phyloP scores from a whole-genome alignment of 35 echinoderm and acorn worm genomes.

The Ptychodera flava region DNA sequence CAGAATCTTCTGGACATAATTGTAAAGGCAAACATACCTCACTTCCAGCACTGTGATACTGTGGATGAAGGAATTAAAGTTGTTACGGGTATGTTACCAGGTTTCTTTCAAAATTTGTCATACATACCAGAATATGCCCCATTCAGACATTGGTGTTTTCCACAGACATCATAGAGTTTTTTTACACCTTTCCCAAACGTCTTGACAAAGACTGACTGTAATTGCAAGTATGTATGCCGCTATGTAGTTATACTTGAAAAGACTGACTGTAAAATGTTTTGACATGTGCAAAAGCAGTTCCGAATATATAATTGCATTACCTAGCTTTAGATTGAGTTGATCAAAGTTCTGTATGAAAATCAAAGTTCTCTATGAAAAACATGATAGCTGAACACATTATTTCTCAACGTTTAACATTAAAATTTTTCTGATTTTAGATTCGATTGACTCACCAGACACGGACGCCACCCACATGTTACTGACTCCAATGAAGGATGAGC shows the following conservation, averaged over 20 bases:
- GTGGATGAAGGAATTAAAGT: not conserved
- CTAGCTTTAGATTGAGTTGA: not conserved
- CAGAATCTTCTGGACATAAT: not conserved
- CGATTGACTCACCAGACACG: not conserved
- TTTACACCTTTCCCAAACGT: too few relatives aligned
- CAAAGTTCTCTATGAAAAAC: too few relatives aligned
- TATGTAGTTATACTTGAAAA: not conserved
- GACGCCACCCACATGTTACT: not conserved
- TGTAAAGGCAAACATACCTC: not conserved
- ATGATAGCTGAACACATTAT: too few relatives aligned
- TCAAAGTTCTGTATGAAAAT: not conserved
- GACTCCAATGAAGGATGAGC: not conserved
- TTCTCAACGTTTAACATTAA: not conserved
- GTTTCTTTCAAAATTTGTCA: not conserved
- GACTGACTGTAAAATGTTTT: not conserved
- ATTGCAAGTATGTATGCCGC: too few relatives aligned
- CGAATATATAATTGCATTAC: not conserved
- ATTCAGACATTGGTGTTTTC: not conserved
- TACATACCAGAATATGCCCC: not conserved
- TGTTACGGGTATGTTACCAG: not conserved
- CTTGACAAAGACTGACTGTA: too few relatives aligned
- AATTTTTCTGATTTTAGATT: not conserved
- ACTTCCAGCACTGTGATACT: not conserved
- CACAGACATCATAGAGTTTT: too few relatives aligned
- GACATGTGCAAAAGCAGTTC: not conserved